Evolutionary conservation across 2,113 vertebrate species (phyloP), one percentile per base, ranked within the genome.

Genomic region (Rhegmatorhina hoffmannsi): DNA sequence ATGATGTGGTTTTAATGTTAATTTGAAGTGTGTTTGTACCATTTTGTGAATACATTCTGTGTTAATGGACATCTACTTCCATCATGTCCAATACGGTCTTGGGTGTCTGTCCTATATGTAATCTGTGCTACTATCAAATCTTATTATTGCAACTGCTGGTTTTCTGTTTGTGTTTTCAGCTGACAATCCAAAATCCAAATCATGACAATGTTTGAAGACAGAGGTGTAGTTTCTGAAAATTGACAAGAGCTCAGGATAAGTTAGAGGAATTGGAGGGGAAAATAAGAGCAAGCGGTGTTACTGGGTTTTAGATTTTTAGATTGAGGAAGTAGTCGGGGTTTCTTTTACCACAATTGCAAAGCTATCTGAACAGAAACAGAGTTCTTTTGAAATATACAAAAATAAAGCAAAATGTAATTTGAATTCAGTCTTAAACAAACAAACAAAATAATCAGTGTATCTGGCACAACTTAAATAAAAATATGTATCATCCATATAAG

Each of bases 81-180:
- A 29, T 72, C 53, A 46, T 14, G 49, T 49, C 40, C 52, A 60
- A 3, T 38, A 44, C 1, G 4, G 58, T 66, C 78, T 46, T 76
- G 78, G 29, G 7, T 40, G 53, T 36, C 21, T 79, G 16, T 82
- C 21, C 21, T 87, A 1, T 20, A 28, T 0, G 1, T 63, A 79
- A 64, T 75, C 64, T 81, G 40, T 77, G 49, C 49, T 76, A 11
- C 60, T 56, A 36, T 75, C 29, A 53, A 47, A 68, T 76, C 33
- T 63, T 82, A 36, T 29, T 93, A 56, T 29, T 76, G 18, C 49
- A 91, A 7, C 67, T 79, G n/a, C 19, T 94, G 28, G 6, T 46
- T 76, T 91, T 40, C 73, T 72, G 47, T 52, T 89, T 78, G 33
- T 64, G 10, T 72, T 95, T 92, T 85, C 62, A 95, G 44, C 20